These are phyloP conservation scores for Tretioscincus oriximinensis DNA, from an alignment of 2,113 vertebrate genomes.

Conservation along the genomic window DNA sequence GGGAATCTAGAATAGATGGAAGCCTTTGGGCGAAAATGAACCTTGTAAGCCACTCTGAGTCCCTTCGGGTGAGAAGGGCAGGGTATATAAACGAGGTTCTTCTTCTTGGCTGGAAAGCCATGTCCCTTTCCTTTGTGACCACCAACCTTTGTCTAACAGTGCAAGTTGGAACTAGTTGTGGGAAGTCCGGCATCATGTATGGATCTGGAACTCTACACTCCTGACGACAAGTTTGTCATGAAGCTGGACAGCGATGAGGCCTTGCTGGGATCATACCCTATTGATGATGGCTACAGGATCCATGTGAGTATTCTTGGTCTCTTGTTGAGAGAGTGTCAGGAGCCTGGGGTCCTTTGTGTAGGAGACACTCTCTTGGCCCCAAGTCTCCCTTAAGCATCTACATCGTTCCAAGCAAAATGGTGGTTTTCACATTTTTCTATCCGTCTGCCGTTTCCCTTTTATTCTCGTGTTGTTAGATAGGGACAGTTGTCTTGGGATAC, in stretches of 20 bases:
- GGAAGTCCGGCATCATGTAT: slow-evolving; percentile 79
- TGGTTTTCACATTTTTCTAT: no score
- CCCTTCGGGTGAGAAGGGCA: no score
- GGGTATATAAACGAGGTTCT: no score
- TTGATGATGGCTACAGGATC: slow-evolving; percentile 87
- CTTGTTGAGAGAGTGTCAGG: no score
- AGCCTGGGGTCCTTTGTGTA: not conserved
- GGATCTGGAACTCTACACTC: slow-evolving; percentile 83
- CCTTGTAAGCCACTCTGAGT: no score
- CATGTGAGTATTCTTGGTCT: slow-evolving; percentile 73
- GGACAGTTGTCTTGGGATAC: no score
- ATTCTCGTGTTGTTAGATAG: no score
- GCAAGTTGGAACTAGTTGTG: slow-evolving; percentile 85
- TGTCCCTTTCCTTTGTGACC: not conserved
- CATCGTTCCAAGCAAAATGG: not conserved
- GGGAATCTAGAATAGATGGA: no score
- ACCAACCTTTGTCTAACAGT: slow-evolving; percentile 55
- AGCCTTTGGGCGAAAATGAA: no score
- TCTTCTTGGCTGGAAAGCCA: no score
- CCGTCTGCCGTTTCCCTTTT: not conserved
- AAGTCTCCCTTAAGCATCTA: no score
- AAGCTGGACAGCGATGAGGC: slow-evolving; percentile 85
- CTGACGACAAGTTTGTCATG: slow-evolving; percentile 75
- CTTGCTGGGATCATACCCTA: slow-evolving; percentile 84
- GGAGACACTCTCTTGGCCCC: not conserved